Conservation (phyloP, 1,140 invertebrate genomes). For the Habropoda laboriosa region DNA sequence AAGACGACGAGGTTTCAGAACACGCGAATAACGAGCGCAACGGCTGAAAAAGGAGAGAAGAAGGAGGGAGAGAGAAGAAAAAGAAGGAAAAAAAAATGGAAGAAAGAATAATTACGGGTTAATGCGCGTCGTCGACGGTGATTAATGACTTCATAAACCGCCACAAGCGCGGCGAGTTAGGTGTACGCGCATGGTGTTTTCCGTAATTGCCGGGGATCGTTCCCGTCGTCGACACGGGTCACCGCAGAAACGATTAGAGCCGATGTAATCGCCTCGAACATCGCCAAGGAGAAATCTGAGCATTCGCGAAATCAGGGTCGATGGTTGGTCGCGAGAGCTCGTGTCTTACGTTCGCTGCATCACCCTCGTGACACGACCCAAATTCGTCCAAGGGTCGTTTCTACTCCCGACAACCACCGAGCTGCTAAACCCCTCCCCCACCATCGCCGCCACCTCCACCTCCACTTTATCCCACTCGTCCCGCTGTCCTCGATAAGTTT, state of each 20-base stretch:
- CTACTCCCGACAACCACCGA: neutral
- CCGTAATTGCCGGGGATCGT: conserved; percentile 59
- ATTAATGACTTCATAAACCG: conserved; percentile 64
- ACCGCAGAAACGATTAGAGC: conserved; percentile 46
- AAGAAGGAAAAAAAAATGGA: neutral
- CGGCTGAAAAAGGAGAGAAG: neutral
- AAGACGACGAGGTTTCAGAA: conserved; percentile 53
- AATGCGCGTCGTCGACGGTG: conserved; percentile 55
- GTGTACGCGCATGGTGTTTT: conserved; percentile 46
- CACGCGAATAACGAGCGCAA: conserved; percentile 43
- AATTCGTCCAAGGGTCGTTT: conserved; percentile 51
- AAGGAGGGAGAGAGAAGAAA: no score
- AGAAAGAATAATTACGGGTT: conserved; percentile 47
- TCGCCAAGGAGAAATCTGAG: conserved; percentile 42
- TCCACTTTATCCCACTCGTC: conserved; percentile 11
- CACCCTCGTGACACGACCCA: conserved; percentile 55
- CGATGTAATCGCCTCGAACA: conserved; percentile 32
- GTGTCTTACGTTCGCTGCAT: conserved; percentile 38
- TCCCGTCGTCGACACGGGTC: conserved; percentile 40
- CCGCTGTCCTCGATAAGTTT: conserved; percentile 48
- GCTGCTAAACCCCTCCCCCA: neutral
- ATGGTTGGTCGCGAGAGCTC: conserved; percentile 10
- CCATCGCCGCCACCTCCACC: neutral
- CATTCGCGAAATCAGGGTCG: conserved; percentile 49
- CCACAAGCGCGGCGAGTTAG: conserved; percentile 16